phyloP scores from a whole-genome alignment of 2,888 invertebrate species.

The Netelia melanura region DNA sequence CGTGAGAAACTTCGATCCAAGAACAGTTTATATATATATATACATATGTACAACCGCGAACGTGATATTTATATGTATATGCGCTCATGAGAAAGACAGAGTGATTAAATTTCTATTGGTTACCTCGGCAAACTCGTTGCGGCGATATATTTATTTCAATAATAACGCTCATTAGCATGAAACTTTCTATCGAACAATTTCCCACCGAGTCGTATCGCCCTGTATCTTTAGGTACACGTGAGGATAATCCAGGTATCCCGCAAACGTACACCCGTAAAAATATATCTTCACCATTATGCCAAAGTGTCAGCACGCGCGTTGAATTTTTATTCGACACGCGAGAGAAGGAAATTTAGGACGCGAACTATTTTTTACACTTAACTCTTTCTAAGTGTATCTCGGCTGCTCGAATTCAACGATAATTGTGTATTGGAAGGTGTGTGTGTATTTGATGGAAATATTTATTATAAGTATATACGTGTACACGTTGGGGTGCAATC shows the following conservation, averaged over 20 bases:
- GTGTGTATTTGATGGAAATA: not conserved
- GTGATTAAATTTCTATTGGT: constrained; percentile 18
- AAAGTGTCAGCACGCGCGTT: not conserved
- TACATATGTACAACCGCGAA: not conserved
- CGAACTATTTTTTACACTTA: constrained; percentile 5
- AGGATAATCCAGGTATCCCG: not conserved
- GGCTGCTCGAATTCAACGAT: not conserved
- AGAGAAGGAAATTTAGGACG: constrained; percentile 27
- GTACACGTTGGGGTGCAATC: not conserved
- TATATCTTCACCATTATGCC: not conserved
- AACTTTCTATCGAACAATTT: constrained; percentile 44
- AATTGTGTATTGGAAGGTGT: not conserved
- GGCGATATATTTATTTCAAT: constrained; percentile 45
- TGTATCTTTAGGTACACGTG: not conserved
- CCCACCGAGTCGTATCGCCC: constrained; percentile 31
- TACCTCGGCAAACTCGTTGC: constrained; percentile 8
- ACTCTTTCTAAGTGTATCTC: constrained; percentile 23
- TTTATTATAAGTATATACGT: not conserved
- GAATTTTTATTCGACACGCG: not conserved
- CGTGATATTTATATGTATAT: not conserved
- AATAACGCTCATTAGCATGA: constrained; percentile 50
- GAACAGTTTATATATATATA: constrained; percentile 1
- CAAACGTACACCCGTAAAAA: not conserved
- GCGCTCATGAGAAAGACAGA: not conserved
- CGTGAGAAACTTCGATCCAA: constrained; percentile 41